Percentiles rank a stretch among this genome's conserved stretches.
phyloP scores from a whole-genome alignment of 2,888 invertebrate genomes.

The Dryobota labecula region DNA sequence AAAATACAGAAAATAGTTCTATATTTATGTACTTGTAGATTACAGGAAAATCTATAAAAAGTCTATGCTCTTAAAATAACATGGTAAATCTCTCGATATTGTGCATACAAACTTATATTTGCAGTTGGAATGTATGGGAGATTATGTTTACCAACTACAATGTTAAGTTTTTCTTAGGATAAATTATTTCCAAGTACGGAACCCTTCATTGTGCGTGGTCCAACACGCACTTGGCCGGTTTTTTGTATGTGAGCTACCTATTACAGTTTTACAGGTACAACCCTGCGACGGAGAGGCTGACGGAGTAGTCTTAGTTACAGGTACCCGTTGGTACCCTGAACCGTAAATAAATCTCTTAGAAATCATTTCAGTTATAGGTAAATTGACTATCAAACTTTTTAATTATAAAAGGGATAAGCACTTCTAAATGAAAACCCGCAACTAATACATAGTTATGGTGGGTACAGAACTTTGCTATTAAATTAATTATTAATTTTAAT shows the following conservation, averaged over 20 bases:
- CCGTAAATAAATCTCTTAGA: neutral
- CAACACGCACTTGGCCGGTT: too few species aligned
- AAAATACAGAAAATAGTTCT: too few species aligned
- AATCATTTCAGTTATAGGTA: constrained; percentile 16
- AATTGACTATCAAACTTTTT: constrained; percentile 44
- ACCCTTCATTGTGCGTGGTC: too few species aligned
- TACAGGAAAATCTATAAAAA: too few species aligned
- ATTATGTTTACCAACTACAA: too few species aligned
- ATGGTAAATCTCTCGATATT: too few species aligned
- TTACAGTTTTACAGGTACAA: neutral
- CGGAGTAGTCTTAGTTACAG: neutral
- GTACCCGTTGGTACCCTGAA: neutral
- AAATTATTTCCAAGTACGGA: too few species aligned
- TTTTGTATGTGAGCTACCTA: neutral
- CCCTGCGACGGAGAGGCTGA: neutral
- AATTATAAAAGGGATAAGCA: constrained; percentile 57
- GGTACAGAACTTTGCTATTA: constrained; percentile 51
- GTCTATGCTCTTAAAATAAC: too few species aligned
- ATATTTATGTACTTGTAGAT: too few species aligned
- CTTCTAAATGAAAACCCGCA: constrained; percentile 31
- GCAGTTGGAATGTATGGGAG: too few species aligned
- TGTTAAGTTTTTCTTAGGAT: too few species aligned
- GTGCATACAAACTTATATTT: too few species aligned
- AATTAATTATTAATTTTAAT: constrained; percentile 59
- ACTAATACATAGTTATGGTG: constrained; percentile 38